Base-by-base conservation (phyloP, 2,113 vertebrate genomes). In the Pelusios castaneus region DNA sequence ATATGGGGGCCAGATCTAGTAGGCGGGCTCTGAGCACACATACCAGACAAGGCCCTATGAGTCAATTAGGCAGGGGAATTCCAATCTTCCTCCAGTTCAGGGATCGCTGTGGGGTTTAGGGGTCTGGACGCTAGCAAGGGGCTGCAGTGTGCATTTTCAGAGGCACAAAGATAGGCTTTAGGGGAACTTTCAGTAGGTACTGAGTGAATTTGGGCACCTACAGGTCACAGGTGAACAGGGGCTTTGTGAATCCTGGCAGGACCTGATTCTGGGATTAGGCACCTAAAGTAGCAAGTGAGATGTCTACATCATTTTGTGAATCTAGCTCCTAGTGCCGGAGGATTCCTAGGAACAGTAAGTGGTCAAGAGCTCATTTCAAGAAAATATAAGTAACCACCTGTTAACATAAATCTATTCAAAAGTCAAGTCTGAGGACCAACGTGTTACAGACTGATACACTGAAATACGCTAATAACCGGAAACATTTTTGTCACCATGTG, bases 351-450 rank as follows among this genome's bases (percentile, higher is more conserved):
- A 52, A 2, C 29, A 11, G 9, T 5, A 1, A 90, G 54, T 12
- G 67, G 51, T 0, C n/a, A n/a, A n/a, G 58, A 63, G 56, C 79
- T 60, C 17, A 3, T 6, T 29, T 3, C 1, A 51, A 52, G 84
- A 47, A 55, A 13, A 6, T 2, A 2, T 0, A 34, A 31, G 0
- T 8, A 93, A 45, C 2, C 38, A 1, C 67, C 2, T 13, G 47
- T 88, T n/a, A 29, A 63, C 79, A 67, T 1, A 31, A 43, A 41
- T 76, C 52, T 43, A n/a, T n/a, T n/a, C n/a, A n/a, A n/a, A n/a
- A n/a, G n/a, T n/a, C n/a, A n/a, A n/a, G n/a, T n/a, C n/a, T 17
- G 52, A 17, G 81, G 58, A 34, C 5, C 5, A 25, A n/a, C 22
- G 0, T 41, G 29, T 78, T 8, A 25, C 82, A 87, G 34, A 81